phyloP scores from a whole-genome alignment of 2,888 invertebrate genomes.

The Rotaria socialis region DNA sequence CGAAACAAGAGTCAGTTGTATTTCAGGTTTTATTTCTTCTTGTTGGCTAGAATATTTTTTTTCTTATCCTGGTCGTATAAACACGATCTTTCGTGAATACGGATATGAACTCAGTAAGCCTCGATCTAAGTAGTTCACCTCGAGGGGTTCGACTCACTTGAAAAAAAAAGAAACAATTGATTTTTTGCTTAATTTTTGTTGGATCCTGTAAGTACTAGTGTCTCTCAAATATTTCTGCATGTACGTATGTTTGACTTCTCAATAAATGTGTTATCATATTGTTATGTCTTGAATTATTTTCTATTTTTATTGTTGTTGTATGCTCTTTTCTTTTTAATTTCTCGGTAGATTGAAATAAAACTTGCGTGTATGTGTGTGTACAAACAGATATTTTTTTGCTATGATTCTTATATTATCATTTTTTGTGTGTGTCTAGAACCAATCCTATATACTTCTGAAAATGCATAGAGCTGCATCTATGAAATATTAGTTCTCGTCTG shows the following conservation, averaged over 20 bases:
- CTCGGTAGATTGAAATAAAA: background rate
- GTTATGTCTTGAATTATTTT: background rate
- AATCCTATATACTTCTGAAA: background rate
- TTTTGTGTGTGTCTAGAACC: background rate
- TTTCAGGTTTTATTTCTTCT: background rate
- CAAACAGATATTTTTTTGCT: background rate
- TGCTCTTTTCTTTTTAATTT: background rate
- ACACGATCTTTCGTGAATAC: no score
- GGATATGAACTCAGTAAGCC: no score
- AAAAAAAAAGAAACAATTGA: background rate
- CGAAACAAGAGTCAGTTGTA: background rate
- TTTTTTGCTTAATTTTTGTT: background rate
- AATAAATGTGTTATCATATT: background rate
- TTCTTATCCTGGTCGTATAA: no score
- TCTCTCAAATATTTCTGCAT: background rate
- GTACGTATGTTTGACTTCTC: background rate
- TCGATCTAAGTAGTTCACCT: background rate
- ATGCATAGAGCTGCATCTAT: background rate
- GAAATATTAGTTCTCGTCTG: background rate
- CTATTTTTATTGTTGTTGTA: background rate
- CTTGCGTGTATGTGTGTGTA: background rate
- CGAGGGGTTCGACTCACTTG: background rate
- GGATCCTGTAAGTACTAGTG: background rate
- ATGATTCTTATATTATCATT: background rate
- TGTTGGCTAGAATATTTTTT: no score